Evolutionary conservation across 2,797 vertebrate species (phyloP), one percentile per base, ranked within the genome.

Genomic region (Gobio occitaniae): DNA sequence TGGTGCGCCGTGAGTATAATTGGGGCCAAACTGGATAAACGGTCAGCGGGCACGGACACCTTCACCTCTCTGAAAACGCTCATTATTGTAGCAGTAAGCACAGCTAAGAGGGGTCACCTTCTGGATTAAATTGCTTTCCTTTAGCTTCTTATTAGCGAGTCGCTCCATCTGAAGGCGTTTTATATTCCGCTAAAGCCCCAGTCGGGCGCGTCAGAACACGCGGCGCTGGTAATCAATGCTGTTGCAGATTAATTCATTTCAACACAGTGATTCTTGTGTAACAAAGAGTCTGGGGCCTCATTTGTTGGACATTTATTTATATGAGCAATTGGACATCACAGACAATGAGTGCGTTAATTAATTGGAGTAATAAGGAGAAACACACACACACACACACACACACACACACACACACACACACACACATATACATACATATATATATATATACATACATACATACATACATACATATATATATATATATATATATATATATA

Each of bases 81-180:
- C 92, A 94, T 94, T 94, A 94, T 89, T 74, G 87, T 90, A 91
- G 93, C 88, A 86, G 83, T 86, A 88, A 88, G 92, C 89, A 86
- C 91, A 90, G 92, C 91, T 90, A 72, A 65, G 25, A 63, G 79
- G 54, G 94, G 94, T 95, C 94, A 95, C 95, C 95, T 95, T 96
- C 93, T 89, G 80, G 82, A 50, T 88, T 91, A 91, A 93, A 95
- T 95, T 94, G 93, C 94, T 94, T 94, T 94, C 91, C 93, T 94
- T 93, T 93, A 92, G 84, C 92, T 89, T 94, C 93, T 94, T 92
- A 96, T 95, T 95, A 94, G 93, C 88, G 84, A 88, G 85, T 90
- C 91, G 91, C 92, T 94, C 92, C 86, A 91, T 95, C 95, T 94
- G 91, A 86, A 91, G 92, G 90, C 92, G 91, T 93, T 94, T 93